phyloP scores from a whole-genome alignment of 2,888 invertebrate species.

The Drosophila atripex region DNA sequence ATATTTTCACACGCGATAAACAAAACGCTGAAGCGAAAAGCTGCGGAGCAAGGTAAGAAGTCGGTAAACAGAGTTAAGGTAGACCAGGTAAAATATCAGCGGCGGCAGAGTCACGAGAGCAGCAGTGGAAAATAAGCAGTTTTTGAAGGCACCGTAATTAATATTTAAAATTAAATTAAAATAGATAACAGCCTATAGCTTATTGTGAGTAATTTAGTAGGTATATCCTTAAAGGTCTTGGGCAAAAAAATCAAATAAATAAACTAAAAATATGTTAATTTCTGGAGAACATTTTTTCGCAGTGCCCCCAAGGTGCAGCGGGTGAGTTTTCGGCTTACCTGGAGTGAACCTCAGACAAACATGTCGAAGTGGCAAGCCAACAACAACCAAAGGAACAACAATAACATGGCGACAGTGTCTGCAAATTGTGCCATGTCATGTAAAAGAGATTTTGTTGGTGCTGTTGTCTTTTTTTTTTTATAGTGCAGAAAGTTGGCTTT shows the following conservation, averaged over 20 bases:
- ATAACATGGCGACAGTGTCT: slow-evolving; percentile 53
- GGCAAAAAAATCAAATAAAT: neutral
- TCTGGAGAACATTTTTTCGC: slow-evolving; percentile 1
- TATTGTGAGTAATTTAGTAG: no score
- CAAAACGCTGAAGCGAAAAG: slow-evolving; percentile 52
- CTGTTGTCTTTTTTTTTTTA: slow-evolving; percentile 31
- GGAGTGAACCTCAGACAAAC: slow-evolving; percentile 66
- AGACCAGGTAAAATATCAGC: slow-evolving; percentile 31
- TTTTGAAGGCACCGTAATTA: slow-evolving; percentile 1
- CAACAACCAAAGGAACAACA: slow-evolving; percentile 42
- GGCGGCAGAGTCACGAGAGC: slow-evolving; percentile 16
- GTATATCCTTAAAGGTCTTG: neutral
- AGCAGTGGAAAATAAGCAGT: neutral
- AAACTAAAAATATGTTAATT: neutral
- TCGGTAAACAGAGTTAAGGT: slow-evolving; percentile 33
- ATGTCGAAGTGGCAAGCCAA: slow-evolving; percentile 64
- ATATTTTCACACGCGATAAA: slow-evolving; percentile 71
- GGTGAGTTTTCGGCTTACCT: slow-evolving; percentile 33
- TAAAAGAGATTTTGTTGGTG: slow-evolving; percentile 55
- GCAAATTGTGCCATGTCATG: slow-evolving; percentile 79
- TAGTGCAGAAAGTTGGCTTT: slow-evolving; percentile 40
- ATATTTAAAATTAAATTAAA: neutral
- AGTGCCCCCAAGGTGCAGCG: slow-evolving; percentile 17
- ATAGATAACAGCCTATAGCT: neutral
- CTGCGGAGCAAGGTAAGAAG: neutral